Percentiles rank a stretch among this genome's conserved stretches.
Evolutionary conservation across 2,888 invertebrate species (phyloP).

Genomic region (Drosophila leonis): DNA sequence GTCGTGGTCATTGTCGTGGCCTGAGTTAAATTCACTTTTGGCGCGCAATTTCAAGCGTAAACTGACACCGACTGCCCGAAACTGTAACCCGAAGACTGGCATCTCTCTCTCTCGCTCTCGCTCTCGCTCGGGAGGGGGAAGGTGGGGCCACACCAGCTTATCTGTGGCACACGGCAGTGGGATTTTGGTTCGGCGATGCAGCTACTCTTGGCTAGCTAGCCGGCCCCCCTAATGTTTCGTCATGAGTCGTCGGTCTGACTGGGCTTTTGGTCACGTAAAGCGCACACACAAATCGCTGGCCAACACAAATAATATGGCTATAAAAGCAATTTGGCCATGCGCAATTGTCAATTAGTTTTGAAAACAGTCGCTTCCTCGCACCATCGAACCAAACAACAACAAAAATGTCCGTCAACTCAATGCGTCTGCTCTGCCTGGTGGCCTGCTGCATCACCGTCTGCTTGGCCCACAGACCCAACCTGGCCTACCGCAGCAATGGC

Average conservation of each 20-base stretch:
- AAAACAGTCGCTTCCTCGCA: slow-evolving; percentile 68
- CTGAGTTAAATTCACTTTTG: slow-evolving; percentile 46
- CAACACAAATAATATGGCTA: slow-evolving; percentile 70
- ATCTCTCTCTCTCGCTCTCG: slow-evolving; percentile 23
- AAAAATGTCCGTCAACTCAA: slow-evolving; percentile 57
- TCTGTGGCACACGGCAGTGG: slow-evolving; percentile 26
- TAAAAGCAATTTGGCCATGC: slow-evolving; percentile 81
- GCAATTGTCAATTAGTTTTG: slow-evolving; percentile 78
- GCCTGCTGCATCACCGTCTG: slow-evolving; percentile 60
- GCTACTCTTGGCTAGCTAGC: slow-evolving; percentile 28
- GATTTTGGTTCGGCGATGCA: slow-evolving; percentile 21
- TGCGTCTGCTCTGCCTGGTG: slow-evolving; percentile 60
- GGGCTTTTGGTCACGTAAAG: slow-evolving; percentile 81
- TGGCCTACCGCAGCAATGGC: slow-evolving; percentile 21
- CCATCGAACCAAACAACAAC: slow-evolving; percentile 20
- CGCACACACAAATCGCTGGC: slow-evolving; percentile 67
- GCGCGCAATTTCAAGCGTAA: slow-evolving; percentile 63
- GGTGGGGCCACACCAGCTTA: slow-evolving; percentile 20
- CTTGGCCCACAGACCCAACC: slow-evolving; percentile 37
- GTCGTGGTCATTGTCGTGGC: no score
- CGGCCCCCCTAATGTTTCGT: slow-evolving; percentile 53
- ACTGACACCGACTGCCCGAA: slow-evolving; percentile 42
- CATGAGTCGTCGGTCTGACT: slow-evolving; percentile 49
- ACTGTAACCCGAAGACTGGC: slow-evolving; percentile 31
- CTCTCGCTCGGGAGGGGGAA: background rate